Evolutionary conservation across 2,113 vertebrate genomes (phyloP).

Genomic region (Ondatra zibethicus): DNA sequence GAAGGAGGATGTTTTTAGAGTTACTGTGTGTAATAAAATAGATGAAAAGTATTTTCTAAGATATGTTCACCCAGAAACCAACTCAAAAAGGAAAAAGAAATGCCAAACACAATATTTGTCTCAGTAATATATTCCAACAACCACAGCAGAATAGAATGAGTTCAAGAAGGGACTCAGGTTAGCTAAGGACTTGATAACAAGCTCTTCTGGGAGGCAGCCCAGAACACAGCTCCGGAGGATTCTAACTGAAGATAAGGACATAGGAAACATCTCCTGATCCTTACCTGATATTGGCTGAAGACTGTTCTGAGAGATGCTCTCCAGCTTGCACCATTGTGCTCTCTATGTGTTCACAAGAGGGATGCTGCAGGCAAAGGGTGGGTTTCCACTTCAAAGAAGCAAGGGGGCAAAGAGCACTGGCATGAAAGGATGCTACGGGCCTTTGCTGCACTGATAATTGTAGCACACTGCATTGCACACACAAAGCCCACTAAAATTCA

Average conservation of each 20-base stretch:
- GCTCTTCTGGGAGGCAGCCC: neutral
- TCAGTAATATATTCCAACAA: neutral
- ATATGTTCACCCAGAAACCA: neutral
- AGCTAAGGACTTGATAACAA: neutral
- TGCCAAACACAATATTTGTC: neutral
- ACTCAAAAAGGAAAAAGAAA: neutral
- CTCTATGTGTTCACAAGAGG: neutral
- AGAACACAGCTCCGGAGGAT: neutral
- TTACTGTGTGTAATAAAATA: conserved; percentile 9
- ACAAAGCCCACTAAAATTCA: neutral
- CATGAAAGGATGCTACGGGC: neutral
- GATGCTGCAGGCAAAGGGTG: neutral
- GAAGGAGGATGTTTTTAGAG: neutral
- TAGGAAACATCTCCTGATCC: neutral
- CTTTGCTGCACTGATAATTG: neutral
- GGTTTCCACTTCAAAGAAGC: neutral
- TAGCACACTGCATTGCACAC: neutral
- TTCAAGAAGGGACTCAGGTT: neutral
- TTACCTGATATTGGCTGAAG: neutral
- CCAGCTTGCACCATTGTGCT: neutral
- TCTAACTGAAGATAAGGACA: neutral
- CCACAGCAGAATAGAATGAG: neutral
- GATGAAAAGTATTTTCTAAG: neutral
- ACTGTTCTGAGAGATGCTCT: neutral
- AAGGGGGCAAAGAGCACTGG: neutral